Conservation (phyloP, 1,140 invertebrate genomes). For the Saccostrea cuccullata region DNA sequence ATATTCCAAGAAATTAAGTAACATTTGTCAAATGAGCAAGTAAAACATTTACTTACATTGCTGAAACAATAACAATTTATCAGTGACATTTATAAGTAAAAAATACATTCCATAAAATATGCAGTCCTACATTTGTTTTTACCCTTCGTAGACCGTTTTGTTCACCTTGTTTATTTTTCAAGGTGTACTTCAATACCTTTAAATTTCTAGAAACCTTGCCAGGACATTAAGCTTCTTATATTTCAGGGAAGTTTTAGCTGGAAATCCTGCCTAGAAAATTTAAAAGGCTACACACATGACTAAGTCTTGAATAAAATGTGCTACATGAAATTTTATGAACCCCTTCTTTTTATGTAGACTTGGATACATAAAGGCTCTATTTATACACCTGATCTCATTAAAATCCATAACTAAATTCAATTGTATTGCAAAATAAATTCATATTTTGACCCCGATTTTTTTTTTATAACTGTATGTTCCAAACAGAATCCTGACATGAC, state of each 20-base stretch:
- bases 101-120: background rate
- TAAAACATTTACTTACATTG: background rate
- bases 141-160: background rate
- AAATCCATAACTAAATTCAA: no score
- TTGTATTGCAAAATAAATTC: no score
- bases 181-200: background rate
- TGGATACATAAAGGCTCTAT: background rate
- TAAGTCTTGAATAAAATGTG: background rate
- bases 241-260: conserved; percentile 26
- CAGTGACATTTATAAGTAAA: background rate
- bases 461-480: no score
- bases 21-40: background rate
- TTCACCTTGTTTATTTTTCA: conserved; percentile 3
- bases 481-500: no score
- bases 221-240: conserved; percentile 21
- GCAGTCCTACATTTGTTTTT: background rate
- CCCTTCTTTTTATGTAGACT: background rate
- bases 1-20: background rate
- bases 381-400: background rate
- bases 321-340: background rate
- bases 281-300: conserved; percentile 22
- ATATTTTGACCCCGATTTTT: no score
- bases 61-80: background rate
- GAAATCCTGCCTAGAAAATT: conserved; percentile 30
- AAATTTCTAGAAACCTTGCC: conserved; percentile 30